Conservation (phyloP, 2,888 invertebrate species). For the Trissoscelio sp. region DNA sequence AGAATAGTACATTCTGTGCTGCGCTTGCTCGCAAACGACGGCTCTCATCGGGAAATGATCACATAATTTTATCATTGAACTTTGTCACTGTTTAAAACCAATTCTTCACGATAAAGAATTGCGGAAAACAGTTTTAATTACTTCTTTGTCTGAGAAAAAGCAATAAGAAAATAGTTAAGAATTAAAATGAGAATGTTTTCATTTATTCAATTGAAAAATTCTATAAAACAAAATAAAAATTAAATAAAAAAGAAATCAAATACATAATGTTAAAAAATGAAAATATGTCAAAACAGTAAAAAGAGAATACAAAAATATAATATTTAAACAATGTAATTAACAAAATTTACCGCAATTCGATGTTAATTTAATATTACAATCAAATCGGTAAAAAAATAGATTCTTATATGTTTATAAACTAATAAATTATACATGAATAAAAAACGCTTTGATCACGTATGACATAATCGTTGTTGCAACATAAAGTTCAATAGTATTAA, state of each 20-base stretch:
- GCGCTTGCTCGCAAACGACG: constrained; percentile 10
- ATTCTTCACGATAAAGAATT: constrained; percentile 13
- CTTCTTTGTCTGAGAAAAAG: too few species aligned
- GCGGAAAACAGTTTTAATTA: constrained; percentile 22
- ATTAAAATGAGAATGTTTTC: too few species aligned
- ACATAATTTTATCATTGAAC: background rate
- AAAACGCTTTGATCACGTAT: constrained; percentile 8
- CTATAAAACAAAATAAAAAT: too few species aligned
- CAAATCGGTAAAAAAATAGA: constrained; percentile 42
- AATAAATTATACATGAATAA: constrained; percentile 45
- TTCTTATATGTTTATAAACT: constrained; percentile 21
- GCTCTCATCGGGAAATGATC: constrained; percentile 3
- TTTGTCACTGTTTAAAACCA: background rate
- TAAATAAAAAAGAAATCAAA: too few species aligned
- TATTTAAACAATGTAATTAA: constrained; percentile 9
- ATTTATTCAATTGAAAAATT: too few species aligned
- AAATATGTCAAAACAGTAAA: too few species aligned
- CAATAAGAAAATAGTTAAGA: too few species aligned
- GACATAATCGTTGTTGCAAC: too few species aligned
- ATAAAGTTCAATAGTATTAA: too few species aligned
- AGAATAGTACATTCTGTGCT: constrained; percentile 49
- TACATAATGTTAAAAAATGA: too few species aligned
- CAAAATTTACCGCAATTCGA: constrained; percentile 26
- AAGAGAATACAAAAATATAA: too few species aligned
- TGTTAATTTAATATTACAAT: constrained; percentile 28